phyloP scores from a whole-genome alignment of 2,797 vertebrate species.

The Limosa lapponica region DNA sequence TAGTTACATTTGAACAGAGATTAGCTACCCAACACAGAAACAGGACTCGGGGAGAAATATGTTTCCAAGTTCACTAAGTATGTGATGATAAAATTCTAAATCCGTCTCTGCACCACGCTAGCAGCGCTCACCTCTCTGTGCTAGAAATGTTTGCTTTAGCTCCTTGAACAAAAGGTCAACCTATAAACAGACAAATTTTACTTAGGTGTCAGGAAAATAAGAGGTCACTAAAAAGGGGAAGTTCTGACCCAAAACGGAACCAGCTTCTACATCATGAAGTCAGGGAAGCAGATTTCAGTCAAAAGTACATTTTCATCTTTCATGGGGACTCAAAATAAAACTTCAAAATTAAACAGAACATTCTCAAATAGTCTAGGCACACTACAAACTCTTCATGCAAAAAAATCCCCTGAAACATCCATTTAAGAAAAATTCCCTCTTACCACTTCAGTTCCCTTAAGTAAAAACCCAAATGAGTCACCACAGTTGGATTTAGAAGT shows the following conservation, averaged over 20 bases:
- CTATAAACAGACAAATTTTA: neutral
- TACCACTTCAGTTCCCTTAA: conserved; percentile 36
- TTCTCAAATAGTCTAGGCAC: neutral
- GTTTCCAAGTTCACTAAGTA: neutral
- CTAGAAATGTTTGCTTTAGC: neutral
- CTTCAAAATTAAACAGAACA: neutral
- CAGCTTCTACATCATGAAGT: neutral
- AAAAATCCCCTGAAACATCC: conserved; percentile 21
- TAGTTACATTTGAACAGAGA: neutral
- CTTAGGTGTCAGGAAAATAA: neutral
- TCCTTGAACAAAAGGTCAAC: neutral
- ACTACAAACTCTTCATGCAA: neutral
- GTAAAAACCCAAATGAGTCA: conserved; percentile 62
- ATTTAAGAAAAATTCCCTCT: conserved; percentile 36
- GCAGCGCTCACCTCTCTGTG: neutral
- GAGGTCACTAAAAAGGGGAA: conserved; percentile 32
- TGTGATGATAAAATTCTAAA: neutral
- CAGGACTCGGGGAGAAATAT: neutral
- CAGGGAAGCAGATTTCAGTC: neutral
- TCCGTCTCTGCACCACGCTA: neutral
- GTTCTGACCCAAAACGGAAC: neutral
- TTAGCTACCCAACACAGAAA: neutral
- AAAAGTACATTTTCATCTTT: neutral
- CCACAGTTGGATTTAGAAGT: neutral
- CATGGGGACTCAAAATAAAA: neutral